These are phyloP conservation scores for Callaeas wilsoni DNA, from an alignment of 2,113 vertebrate species.

Conservation along the genomic window DNA sequence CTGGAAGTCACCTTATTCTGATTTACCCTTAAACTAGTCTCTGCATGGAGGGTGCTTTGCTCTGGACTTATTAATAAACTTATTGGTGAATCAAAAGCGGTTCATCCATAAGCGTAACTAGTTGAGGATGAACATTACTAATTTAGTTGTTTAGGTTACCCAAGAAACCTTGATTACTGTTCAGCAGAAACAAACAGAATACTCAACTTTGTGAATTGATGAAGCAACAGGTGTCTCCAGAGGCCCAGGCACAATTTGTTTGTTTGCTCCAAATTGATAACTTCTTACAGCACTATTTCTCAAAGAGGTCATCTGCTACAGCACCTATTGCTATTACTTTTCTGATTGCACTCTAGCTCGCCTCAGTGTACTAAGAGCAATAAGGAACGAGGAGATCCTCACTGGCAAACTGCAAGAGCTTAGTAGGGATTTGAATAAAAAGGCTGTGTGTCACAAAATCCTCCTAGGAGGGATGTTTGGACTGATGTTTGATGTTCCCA, in stretches of 20 bases:
- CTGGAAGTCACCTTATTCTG: neutral
- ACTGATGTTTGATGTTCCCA: neutral
- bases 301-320: slow-evolving; percentile 5
- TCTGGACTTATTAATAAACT: neutral
- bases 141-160: slow-evolving; percentile 5
- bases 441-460: neutral
- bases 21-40: neutral
- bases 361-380: neutral
- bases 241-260: neutral
- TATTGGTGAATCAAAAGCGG: neutral
- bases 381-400: neutral
- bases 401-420: neutral
- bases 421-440: neutral
- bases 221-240: neutral
- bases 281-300: slow-evolving; percentile 5
- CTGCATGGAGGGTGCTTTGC: neutral
- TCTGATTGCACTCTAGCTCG: neutral
- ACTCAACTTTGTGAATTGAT: neutral
- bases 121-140: neutral
- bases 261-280: slow-evolving; percentile 17
- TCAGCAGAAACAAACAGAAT: neutral
- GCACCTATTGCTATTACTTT: neutral
- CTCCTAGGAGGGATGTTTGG: neutral
- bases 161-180: neutral
- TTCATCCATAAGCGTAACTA: neutral